phyloP scores from a whole-genome alignment of 2,113 vertebrate species.

The Chloropsis hardwickii region DNA sequence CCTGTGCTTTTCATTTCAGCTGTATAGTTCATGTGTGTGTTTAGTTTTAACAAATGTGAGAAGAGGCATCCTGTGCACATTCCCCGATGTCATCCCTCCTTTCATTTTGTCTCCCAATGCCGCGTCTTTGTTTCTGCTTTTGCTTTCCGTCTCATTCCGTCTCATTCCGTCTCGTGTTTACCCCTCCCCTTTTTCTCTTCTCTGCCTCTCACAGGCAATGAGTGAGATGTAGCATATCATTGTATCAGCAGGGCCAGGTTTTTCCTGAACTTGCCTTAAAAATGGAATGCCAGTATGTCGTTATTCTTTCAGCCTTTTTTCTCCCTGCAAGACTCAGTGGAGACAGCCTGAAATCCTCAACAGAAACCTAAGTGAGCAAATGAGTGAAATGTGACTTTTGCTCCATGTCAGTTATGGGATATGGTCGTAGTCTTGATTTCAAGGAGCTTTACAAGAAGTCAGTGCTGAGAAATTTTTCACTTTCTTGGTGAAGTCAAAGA shows the following conservation, averaged over 20 bases:
- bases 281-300: neutral
- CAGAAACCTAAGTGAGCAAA: neutral
- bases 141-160: constrained; percentile 7
- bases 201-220: constrained; percentile 15
- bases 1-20: constrained; percentile 11
- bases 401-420: neutral
- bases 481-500: neutral
- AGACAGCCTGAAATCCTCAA: constrained; percentile 3
- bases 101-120: constrained; percentile 26
- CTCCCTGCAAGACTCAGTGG: neutral
- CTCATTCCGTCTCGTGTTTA: neutral
- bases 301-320: neutral
- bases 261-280: neutral
- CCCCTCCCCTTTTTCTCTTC: constrained; percentile 13
- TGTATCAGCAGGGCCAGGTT: neutral
- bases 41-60: neutral
- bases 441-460: neutral
- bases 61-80: neutral
- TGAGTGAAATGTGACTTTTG: constrained; percentile 8
- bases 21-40: neutral
- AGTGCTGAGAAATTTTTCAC: neutral
- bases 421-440: constrained; percentile 6
- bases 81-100: neutral
- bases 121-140: constrained; percentile 50
- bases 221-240: neutral